Conservation (phyloP, 2,797 vertebrate species). For the Gallirallus australis region DNA sequence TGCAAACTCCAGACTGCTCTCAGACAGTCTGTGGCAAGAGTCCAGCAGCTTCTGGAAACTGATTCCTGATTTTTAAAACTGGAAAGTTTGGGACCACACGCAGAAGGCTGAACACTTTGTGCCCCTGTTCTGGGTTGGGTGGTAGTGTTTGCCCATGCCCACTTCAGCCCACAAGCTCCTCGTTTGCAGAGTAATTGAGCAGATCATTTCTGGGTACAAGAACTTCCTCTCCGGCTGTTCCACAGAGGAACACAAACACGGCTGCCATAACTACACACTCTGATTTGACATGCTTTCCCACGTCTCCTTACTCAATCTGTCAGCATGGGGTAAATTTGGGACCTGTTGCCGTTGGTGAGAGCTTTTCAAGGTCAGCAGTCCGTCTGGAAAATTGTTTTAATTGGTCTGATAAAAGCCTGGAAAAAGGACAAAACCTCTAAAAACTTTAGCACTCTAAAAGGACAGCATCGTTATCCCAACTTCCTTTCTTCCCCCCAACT, state of each 20-base stretch:
- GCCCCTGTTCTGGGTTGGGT: neutral
- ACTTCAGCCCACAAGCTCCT: neutral
- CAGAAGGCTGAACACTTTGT: neutral
- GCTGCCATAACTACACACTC: neutral
- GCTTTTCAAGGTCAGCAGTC: constrained; percentile 46
- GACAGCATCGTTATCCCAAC: accelerated
- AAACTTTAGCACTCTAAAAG: neutral
- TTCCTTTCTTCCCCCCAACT: neutral
- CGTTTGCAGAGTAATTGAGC: neutral
- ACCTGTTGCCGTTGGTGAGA: neutral
- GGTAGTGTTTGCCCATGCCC: neutral
- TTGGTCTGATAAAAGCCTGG: constrained; percentile 10
- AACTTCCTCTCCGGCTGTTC: neutral
- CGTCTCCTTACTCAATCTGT: neutral
- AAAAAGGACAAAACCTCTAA: neutral
- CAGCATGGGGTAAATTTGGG: neutral
- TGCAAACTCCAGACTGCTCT: neutral
- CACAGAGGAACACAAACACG: neutral
- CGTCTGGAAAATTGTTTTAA: constrained; percentile 58
- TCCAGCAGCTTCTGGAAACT: neutral
- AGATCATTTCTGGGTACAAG: neutral
- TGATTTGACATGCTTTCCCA: neutral
- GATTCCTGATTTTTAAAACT: neutral
- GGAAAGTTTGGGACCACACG: neutral
- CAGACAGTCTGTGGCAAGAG: neutral